Base-by-base conservation (phyloP, 2,113 vertebrate genomes). In the Stercorarius parasiticus region DNA sequence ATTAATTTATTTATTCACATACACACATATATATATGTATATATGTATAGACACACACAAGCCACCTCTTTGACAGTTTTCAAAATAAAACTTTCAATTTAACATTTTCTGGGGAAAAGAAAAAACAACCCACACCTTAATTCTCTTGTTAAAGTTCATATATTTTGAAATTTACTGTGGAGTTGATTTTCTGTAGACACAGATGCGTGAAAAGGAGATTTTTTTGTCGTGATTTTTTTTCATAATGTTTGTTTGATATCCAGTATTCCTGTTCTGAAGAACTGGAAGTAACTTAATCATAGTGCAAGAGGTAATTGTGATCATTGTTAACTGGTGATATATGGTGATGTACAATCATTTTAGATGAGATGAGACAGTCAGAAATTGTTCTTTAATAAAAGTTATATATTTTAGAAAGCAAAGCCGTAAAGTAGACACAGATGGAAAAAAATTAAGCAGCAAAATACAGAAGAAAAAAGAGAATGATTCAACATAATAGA, bases 1-100 rank as follows among this genome's bases (percentile, higher is more conserved):
- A 29, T 70, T 52, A 2, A 7, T 69, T 40, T n/a, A 4, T 25
- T 38, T 5, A 34, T 15, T 42, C 0, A 53, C 4, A 40, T 1
- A 40, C 2, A 55, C 3, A 47, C 10, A 26, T 5, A 53, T 18
- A 1, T 26, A 10, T 56, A 56, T 20, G 15, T 26, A 45, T 13
- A 5, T 21, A 20, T 23, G 3, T 36, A 25, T 59, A 50, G 3
- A 59, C 3, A 45, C 3, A 64, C 13, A 49, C 7, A 8, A 32
- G 25, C 13, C 9, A 69, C 3, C 2, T 19, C 7, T 78, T 56
- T 29, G 18, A 36, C 8, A 19, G 5, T 42, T 67, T 66, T 81
- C 8, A 67, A 72, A 92, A 59, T 4, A 49, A 34, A 55, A 20
- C 0, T 84, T 76, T 20, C 4, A 55, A 59, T 65, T 69, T 49